Percentiles rank a stretch among this genome's conserved stretches.
These are phyloP conservation scores for Coptodon bakossiorum DNA, from an alignment of 2,113 vertebrate genomes.

Conservation along the genomic window DNA sequence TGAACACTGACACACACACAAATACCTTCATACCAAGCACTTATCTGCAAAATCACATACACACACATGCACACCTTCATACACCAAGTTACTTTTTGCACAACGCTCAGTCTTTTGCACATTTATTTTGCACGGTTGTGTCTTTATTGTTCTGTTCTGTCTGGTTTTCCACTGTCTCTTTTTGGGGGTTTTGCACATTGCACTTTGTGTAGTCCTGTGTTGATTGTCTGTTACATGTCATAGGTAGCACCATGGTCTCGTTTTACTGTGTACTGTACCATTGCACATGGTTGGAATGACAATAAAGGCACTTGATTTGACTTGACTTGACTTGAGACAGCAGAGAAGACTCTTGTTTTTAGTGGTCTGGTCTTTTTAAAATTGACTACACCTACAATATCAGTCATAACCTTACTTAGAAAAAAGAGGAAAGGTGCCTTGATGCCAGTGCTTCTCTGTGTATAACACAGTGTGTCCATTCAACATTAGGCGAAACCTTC, in stretches of 20 bases:
- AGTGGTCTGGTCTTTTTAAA: conserved; percentile 14
- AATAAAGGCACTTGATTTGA: background rate
- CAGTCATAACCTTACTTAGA: background rate
- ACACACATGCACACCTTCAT: background rate
- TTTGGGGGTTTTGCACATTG: accelerated
- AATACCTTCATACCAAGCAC: background rate
- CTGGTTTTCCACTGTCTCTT: background rate
- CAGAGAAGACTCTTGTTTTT: background rate
- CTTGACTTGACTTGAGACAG: background rate
- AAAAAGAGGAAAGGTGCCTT: background rate
- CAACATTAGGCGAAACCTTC: background rate
- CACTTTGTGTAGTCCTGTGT: background rate
- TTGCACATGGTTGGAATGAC: background rate
- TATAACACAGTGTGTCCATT: background rate
- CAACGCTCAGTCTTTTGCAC: background rate
- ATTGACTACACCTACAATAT: background rate
- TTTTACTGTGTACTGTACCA: background rate
- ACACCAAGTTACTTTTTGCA: background rate
- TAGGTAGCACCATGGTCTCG: background rate
- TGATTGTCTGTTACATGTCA: background rate
- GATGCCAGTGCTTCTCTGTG: background rate
- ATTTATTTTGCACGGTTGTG: accelerated
- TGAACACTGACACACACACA: background rate
- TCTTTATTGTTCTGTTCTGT: background rate
- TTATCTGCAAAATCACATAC: background rate